Conservation (phyloP, 2,113 vertebrate species). For the Oryctolagus cuniculus region mOryCun1.1 NC_091450.1:47465001-47465500, state of each 20-base stretch:
- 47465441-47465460: background rate
- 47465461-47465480: background rate
- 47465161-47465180: slow-evolving; percentile 74
- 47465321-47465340: slow-evolving; percentile 20
- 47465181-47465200: slow-evolving; percentile 73
- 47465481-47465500: background rate
- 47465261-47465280: slow-evolving; percentile 71
- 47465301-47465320: slow-evolving; percentile 56
- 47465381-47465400: background rate
- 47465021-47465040: slow-evolving; percentile 53
- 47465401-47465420: background rate
- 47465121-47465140: slow-evolving; percentile 74
- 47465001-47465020: background rate
- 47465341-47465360: background rate
- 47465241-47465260: slow-evolving; percentile 72
- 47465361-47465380: background rate
- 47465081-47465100: slow-evolving; percentile 66
- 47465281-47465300: slow-evolving; percentile 70
- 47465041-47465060: slow-evolving; percentile 55
- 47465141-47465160: slow-evolving; percentile 73
- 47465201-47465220: slow-evolving; percentile 68
- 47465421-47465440: background rate
- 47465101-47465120: slow-evolving; percentile 58
- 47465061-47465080: slow-evolving; percentile 70
- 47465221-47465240: slow-evolving; percentile 47